These are phyloP conservation scores for Reinhardtius hippoglossoides DNA, from an alignment of 2,113 vertebrate genomes.

Conservation along the genomic window DNA sequence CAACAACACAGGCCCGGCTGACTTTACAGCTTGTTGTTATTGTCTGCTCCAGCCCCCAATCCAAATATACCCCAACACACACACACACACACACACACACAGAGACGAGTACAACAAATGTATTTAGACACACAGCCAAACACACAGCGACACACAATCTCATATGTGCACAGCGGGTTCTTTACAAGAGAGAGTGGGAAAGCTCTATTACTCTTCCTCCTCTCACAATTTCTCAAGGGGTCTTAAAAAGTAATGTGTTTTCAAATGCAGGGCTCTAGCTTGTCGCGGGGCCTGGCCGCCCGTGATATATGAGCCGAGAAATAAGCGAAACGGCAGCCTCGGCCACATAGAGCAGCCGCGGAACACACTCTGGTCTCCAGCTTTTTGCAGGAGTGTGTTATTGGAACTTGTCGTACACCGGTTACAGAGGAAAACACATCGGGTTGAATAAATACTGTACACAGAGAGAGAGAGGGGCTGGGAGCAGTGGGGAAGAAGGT, in stretches of 20 bases:
- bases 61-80: slow-evolving; percentile 26
- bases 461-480: neutral
- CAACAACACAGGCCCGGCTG: neutral
- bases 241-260: slow-evolving; percentile 80
- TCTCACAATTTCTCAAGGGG: slow-evolving; percentile 73
- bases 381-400: slow-evolving; percentile 21
- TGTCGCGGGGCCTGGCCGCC: slow-evolving; percentile 46
- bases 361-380: neutral
- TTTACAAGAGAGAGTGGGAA: slow-evolving; percentile 63
- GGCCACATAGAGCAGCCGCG: slow-evolving; percentile 11
- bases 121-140: slow-evolving; percentile 18
- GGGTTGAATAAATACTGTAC: neutral
- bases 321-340: slow-evolving; percentile 43
- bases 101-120: neutral
- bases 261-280: slow-evolving; percentile 72
- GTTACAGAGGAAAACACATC: neutral
- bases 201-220: slow-evolving; percentile 75
- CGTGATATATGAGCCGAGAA: slow-evolving; percentile 67
- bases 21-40: neutral
- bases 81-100: neutral
- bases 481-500: no score
- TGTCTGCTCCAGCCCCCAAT: slow-evolving; percentile 23
- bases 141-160: slow-evolving; percentile 42
- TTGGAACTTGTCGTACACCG: neutral
- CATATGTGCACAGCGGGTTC: slow-evolving; percentile 59